These are phyloP conservation scores for Platichthys flesus DNA, from an alignment of 2,113 vertebrate species.

Conservation along the genomic window DNA sequence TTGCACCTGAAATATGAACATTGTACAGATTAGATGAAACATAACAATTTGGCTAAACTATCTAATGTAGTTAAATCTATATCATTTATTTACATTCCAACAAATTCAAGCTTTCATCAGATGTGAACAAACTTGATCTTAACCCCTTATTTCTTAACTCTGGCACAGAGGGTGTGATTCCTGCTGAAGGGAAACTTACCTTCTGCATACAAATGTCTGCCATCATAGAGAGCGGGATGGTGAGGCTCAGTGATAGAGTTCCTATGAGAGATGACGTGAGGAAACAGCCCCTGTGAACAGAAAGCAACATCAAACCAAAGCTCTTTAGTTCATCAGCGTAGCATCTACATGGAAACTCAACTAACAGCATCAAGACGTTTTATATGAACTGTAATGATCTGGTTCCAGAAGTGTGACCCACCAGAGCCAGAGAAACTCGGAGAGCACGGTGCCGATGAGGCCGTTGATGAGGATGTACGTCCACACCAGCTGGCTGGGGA, in stretches of 20 bases:
- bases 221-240: slow-evolving; percentile 96
- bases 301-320: slow-evolving; percentile 10
- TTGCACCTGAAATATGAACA: neutral
- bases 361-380: too few relatives aligned
- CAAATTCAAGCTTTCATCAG: too few relatives aligned
- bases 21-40: neutral
- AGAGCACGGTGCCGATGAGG: slow-evolving; percentile 95
- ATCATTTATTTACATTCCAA: too few relatives aligned
- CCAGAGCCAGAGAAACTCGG: slow-evolving; percentile 98
- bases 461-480: slow-evolving; percentile 96
- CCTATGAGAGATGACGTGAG: slow-evolving; percentile 97
- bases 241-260: slow-evolving; percentile 95
- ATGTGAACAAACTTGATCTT: too few relatives aligned
- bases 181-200: slow-evolving; percentile 73
- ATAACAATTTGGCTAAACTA: too few relatives aligned
- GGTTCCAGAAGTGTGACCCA: slow-evolving; percentile 51
- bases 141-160: neutral
- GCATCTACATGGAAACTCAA: neutral
- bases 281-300: slow-evolving; percentile 91
- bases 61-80: too few relatives aligned
- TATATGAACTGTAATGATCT: neutral
- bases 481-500: slow-evolving; percentile 93
- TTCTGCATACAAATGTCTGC: slow-evolving; percentile 97
- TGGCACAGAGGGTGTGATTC: too few relatives aligned
- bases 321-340: neutral